Evolutionary conservation across 2,797 vertebrate genomes (phyloP), one percentile per base, ranked within the genome.

Genomic region (Sebastes diaconus): DNA sequence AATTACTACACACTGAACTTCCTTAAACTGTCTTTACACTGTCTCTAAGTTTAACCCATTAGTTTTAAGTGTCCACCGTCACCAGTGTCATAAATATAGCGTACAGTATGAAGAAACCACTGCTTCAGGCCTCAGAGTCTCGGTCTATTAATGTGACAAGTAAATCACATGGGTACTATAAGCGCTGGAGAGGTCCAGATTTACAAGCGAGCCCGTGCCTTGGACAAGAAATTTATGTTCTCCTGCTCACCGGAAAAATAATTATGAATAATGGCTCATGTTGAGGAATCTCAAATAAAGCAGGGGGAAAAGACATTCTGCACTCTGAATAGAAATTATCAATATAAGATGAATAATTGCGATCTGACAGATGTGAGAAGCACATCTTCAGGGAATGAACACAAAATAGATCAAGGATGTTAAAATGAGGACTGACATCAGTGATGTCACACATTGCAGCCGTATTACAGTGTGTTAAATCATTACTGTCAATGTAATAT

Each of bases 91-190:
- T 83, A 66, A 79, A 79, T 71, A 84, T 25, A 46, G 20, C 1
- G 9, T 42, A 32, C 20, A 27, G 61, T 46, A 55, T 46, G 20
- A 84, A 63, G 65, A 72, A 60, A 64, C 58, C 24, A 9, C 9
- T 52, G 57, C 68, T 16, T 42, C 39, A 42, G 13, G 13, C 13
- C 13, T 42, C 59, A 66, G 42, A 74, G 39, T 75, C 63, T 66
- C 9, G 0, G 50, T 36, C 29, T 79, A 76, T 77, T 79, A 77
- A 81, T 72, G 50, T 55, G 50, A 73, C 30, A 79, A 75, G 50
- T 77, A 80, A 86, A 81, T 83, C 80, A 87, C 59, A 58, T n/a
- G 10, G 27, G 50, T 22, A 55, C 22, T 36, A 46, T 8, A 39
- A 63, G 50, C 25, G 52, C 72, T 71, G 70, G 39, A 79, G 39